Evolutionary conservation across 1,140 invertebrate species (phyloP), one percentile per base, ranked within the genome.

Genomic region (Berghia stephanieae): DNA sequence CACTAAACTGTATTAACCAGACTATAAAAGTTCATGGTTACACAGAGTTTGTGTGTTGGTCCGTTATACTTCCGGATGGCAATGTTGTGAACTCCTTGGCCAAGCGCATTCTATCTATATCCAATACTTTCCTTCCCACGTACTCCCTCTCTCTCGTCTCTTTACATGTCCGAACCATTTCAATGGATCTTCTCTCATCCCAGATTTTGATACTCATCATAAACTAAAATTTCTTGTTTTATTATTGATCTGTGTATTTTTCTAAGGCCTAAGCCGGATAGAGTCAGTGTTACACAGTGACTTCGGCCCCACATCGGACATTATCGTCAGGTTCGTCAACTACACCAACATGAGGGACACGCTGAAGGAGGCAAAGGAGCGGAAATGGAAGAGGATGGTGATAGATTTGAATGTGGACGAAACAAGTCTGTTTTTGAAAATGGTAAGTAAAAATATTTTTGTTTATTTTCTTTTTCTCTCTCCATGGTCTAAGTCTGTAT

Each of bases 341-440:
- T 43, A 70, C 0, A 27, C 18, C 10, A 87, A 86, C 55, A 85
- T 87, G 81, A 57, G 86, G 46, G 70, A 60, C n/a, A 79, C 86
- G 18, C 80, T 88, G 34, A 86, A 83, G 73, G 86, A 88, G 75
- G 84, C 84, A 10, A 86, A 88, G 73, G 75, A 70, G 31, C 85
- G 84, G 49, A 78, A 81, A n/a, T 86, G 83, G 85, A 82, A 79
- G 21, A 85, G 86, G 77, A 84, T 89, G 31, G 78, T 89, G 10
- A 81, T 84, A 13, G 87, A 88, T 66, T 79, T 89, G 0, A 79
- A 80, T 43, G 77, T 85, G 3, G 78, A 85, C 38, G 76, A 85
- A 1, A 86, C 87, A 36, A 75, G 81, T 3, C 57, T 83, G 44
- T 83, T 89, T 52, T 77, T 89, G 0, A 86, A 87, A 85, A 89